These are phyloP conservation scores for Ariolimax columbianus DNA, from an alignment of 2,888 invertebrate genomes.

Conservation along the genomic window DNA sequence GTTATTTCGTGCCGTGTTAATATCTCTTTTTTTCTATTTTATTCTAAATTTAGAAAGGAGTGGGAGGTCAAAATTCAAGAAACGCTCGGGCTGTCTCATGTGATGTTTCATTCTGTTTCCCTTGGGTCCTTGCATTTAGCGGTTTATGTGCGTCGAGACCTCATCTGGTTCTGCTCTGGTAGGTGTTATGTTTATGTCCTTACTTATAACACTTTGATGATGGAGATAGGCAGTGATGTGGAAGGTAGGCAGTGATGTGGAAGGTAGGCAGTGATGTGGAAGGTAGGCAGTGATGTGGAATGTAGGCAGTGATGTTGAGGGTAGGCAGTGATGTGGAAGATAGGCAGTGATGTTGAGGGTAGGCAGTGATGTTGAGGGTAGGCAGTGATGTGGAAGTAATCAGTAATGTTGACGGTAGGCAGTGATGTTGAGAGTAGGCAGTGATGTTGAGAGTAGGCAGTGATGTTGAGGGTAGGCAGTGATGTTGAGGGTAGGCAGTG, in stretches of 20 bases:
- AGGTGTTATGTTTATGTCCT: conserved; percentile 55
- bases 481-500: neutral
- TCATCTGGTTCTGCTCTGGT: conserved; percentile 96
- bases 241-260: neutral
- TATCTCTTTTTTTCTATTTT: neutral
- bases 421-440: neutral
- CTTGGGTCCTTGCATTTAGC: conserved; percentile 93
- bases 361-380: neutral
- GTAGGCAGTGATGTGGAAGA: neutral
- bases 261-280: neutral
- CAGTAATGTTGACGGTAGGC: no score
- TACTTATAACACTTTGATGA: no score
- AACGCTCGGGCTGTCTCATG: conserved; percentile 94
- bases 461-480: neutral
- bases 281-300: neutral
- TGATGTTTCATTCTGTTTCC: conserved; percentile 90
- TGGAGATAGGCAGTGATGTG: neutral
- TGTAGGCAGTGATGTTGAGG: neutral
- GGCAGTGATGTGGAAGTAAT: neutral
- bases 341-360: neutral
- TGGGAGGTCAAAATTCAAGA: conserved; percentile 87
- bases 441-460: neutral
- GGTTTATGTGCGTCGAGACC: conserved; percentile 91
- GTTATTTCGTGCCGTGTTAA: no score
- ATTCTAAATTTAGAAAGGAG: conserved; percentile 71